Evolutionary conservation across 2,797 vertebrate species (phyloP), one percentile per base, ranked within the genome.

Genomic region (Acropternis orthonyx): DNA sequence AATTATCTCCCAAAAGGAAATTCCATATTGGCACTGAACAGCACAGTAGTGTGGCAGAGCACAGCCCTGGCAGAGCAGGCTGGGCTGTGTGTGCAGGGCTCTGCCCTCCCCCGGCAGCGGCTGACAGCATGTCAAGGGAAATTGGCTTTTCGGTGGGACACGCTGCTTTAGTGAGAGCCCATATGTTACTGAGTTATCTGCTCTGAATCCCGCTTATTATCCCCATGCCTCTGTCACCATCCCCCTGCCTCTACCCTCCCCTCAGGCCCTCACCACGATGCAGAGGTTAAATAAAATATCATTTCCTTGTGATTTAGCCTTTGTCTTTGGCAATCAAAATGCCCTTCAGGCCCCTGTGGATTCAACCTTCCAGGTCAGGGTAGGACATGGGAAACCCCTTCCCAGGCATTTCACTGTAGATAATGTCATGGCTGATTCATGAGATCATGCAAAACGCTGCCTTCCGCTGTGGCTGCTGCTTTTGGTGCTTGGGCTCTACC

Each of bases 341-440:
- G 94, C 94, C 88, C 92, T 93, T 95, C 92, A 59, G 94, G 90
- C 89, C 93, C 85, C 93, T 62, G 66, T 81, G 96, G 94, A 96
- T 92, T 93, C 97, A 97, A 68, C 93, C 84, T 96, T 92, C 85
- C 92, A 95, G 96, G 95, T 97, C 96, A 96, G 95, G 82, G 92
- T 75, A 96, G 96, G 96, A 97, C 96, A 95, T 98, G 97, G 97
- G 97, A 98, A 98, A 95, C 96, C 95, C 93, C 96, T 96, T 96
- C 93, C 94, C 93, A 88, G 92, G 85, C 95, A 84, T 92, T 98
- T 98, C 97, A 91, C 96, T 96, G 94, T 85, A 96, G 96, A 97
- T 97, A 96, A 97, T 91, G 93, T 95, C 91, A 7, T 75, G 83
- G 85, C 88, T 97, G 95, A 97, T 97, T 96, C 95, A 96, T 97